Base-by-base conservation (phyloP, 2,797 vertebrate genomes). In the Ctenopoma kingsleyae region DNA sequence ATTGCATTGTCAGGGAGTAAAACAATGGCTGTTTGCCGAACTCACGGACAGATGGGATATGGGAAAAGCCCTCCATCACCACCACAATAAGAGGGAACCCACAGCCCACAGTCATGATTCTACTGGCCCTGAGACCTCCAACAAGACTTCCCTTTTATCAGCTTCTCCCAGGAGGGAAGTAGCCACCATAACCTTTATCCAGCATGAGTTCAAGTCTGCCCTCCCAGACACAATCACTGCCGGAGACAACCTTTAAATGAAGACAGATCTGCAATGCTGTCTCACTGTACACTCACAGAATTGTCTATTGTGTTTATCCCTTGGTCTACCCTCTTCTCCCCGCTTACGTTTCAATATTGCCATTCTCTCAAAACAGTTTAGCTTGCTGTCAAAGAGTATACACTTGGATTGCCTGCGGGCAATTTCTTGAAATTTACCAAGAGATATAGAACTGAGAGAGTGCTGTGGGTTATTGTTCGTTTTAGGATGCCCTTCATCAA, bases 201-300 rank as follows among this genome's bases (percentile, higher is more conserved):
- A 67, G 79, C 64, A n/a, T 25, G 27, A 78, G 79, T 68, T 69
- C 71, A 67, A 58, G 59, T 58, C 81, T 63, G 73, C 76, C 78
- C 84, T 76, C 74, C 66, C 63, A 84, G 81, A 89, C 77, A 73
- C 81, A 88, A 92, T 91, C 87, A 82, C 83, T 60, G 74, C 67
- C 58, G 15, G 56, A 85, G 86, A 89, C 85, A 90, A 79, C 78
- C 85, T 86, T 79, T 72, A 88, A 90, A 92, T 89, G 78, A 89
- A 92, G 90, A 91, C 75, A 22, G 87, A 87, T 90, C 72, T 65
- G 56, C 59, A 78, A 35, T 1, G 0, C 72, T 32, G 76, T 80
- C 81, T 72, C 71, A 75, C 76, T 76, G 73, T 82, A 70, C 63
- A 66, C 67, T 65, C 72, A 68, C 78, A 76, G 81, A 76, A 90